Conservation (phyloP, 1,140 invertebrate genomes). For the Drosophila azteca region DNA sequence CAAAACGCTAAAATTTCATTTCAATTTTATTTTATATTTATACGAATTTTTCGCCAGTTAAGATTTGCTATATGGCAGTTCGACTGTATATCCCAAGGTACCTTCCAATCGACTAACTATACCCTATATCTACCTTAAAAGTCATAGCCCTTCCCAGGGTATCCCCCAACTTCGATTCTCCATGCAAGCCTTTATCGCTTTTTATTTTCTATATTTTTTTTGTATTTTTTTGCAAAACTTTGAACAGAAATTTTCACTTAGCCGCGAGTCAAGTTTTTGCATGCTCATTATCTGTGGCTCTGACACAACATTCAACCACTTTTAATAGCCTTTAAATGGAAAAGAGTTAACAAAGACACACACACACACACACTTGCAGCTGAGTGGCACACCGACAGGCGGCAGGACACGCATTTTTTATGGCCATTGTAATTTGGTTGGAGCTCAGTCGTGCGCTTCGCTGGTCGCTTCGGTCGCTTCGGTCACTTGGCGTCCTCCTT, state of each 20-base stretch:
- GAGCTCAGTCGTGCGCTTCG: conserved; percentile 54
- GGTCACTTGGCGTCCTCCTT: conserved; percentile 25
- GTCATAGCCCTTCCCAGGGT: no score
- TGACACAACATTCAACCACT: conserved; percentile 15
- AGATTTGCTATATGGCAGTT: no score
- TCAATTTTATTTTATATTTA: no score
- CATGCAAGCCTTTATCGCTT: not conserved
- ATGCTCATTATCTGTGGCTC: conserved; percentile 38
- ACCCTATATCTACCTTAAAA: no score
- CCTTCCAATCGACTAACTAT: no score
- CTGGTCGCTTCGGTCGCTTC: conserved; percentile 43
- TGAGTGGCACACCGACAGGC: not conserved
- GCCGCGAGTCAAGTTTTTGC: conserved; percentile 4
- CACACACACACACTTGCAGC: not conserved
- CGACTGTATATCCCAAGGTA: no score
- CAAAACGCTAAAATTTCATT: no score
- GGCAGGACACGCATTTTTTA: conserved; percentile 39
- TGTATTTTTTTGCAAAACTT: not conserved
- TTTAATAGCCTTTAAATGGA: conserved; percentile 41
- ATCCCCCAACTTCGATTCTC: no score
- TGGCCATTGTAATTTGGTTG: conserved; percentile 56
- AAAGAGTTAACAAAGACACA: conserved; percentile 28
- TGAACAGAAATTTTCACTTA: conserved; percentile 19
- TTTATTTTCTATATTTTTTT: not conserved
- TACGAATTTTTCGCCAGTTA: no score